Percentiles rank a stretch among this genome's conserved stretches.
Conservation (phyloP, 2,888 invertebrate genomes). For the Drosophila longiperda region DNA sequence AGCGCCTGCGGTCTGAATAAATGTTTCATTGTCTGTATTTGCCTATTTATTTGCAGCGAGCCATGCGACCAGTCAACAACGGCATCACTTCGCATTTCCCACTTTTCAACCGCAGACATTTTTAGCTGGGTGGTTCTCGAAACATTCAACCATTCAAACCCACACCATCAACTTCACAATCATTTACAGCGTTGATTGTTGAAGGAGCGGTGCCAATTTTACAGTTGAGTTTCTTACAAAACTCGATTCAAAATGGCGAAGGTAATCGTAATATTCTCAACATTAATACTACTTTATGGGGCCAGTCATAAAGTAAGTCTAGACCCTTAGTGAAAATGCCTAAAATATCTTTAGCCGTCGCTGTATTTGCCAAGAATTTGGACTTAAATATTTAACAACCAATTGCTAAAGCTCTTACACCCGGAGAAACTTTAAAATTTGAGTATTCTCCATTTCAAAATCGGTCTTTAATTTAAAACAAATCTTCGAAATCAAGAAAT, state of each 20-base stretch:
- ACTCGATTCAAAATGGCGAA: slow-evolving; percentile 58
- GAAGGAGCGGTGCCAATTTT: slow-evolving; percentile 54
- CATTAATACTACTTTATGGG: slow-evolving; percentile 56
- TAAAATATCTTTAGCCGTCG: background rate
- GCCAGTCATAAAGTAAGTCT: slow-evolving; percentile 36
- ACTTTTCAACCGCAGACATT: slow-evolving; percentile 60
- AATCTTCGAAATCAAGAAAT: no score
- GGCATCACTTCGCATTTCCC: slow-evolving; percentile 24
- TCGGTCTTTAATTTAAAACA: no score
- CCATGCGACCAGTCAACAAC: slow-evolving; percentile 45
- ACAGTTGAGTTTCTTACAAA: slow-evolving; percentile 71
- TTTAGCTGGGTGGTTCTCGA: slow-evolving; percentile 38
- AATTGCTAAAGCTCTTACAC: slow-evolving; percentile 48
- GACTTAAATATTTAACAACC: slow-evolving; percentile 72
- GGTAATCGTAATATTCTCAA: slow-evolving; percentile 51
- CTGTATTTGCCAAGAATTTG: slow-evolving; percentile 9
- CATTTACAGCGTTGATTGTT: slow-evolving; percentile 33
- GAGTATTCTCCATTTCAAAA: background rate
- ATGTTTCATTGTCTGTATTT: slow-evolving; percentile 69
- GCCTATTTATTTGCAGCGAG: slow-evolving; percentile 59
- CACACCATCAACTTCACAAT: background rate
- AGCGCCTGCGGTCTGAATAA: slow-evolving; percentile 40
- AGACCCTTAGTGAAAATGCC: slow-evolving; percentile 2
- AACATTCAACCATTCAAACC: slow-evolving; percentile 5
- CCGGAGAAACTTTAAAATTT: background rate